Conservation (phyloP, 1,140 invertebrate genomes). For the Lepidotrigona ventralis region DNA sequence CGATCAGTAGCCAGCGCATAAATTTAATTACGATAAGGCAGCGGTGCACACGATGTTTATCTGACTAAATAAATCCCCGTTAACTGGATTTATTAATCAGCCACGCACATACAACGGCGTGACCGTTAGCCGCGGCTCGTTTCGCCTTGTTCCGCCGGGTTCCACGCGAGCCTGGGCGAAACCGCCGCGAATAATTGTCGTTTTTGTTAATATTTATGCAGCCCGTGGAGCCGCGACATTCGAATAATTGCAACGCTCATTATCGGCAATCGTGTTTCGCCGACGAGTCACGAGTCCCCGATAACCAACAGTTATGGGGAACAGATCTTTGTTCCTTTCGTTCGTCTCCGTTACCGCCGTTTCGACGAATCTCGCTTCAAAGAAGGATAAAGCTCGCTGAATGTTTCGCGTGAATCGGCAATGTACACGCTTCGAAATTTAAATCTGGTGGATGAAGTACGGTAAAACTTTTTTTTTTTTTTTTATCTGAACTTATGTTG, state of each 20-base stretch:
- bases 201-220: conserved; percentile 55
- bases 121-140: conserved; percentile 35
- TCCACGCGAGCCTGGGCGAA: background rate
- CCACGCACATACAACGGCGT: conserved; percentile 43
- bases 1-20: conserved; percentile 39
- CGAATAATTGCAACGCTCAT: conserved; percentile 60
- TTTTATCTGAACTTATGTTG: too few species aligned
- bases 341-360: conserved; percentile 17
- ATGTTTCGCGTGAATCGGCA: background rate
- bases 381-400: background rate
- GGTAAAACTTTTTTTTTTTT: too few species aligned
- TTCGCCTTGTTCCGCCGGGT: background rate
- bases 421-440: background rate
- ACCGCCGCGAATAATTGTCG: conserved; percentile 50
- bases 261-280: conserved; percentile 46
- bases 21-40: conserved; percentile 48
- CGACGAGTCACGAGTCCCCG: conserved; percentile 38
- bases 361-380: background rate
- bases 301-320: background rate
- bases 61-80: conserved; percentile 48
- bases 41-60: conserved; percentile 38
- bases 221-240: conserved; percentile 24
- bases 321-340: conserved; percentile 45
- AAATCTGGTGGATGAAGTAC: background rate
- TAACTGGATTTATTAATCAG: conserved; percentile 53